Base-by-base conservation (phyloP, 2,797 vertebrate genomes). In the Gambelia wislizenii region DNA sequence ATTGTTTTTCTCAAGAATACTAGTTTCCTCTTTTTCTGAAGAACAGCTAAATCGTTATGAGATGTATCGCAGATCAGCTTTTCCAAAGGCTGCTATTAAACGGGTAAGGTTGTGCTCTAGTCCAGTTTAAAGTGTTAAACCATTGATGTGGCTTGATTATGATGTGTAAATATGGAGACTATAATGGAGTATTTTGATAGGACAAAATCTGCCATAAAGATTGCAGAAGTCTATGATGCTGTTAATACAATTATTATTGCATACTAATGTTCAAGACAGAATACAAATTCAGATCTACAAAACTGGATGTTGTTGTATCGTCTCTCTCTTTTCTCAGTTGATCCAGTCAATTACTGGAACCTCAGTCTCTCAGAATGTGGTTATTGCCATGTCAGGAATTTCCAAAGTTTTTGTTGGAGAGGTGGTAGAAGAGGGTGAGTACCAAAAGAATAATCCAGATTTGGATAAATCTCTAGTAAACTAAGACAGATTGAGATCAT, bases 311-410 rank as follows among this genome's bases (percentile, higher is more conserved):
- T 54, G 18, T 82, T 67, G 89, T 77, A 39, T 56, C 12, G 1
- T 67, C 14, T 89, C 7, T 61, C 61, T 47, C 80, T 0, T 54
- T 56, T 39, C 72, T 64, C 80, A 99, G 99, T 96, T 99, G 76
- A 99, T 99, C 96, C 99, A 99, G 96, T 99, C 99, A 91, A 99
- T 99, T 96, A 99, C 99, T 0, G 99, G 99, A 89, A 99, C 99
- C 33, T 99, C 99, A 0, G 98, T 99, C 91, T 99, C 99, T 80
- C 99, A 99, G 97, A 99, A 99, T n/a, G 99, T 99, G 9, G 98
- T 99, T 22, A 99, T 99, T 1, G 99, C 99, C 67, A 99, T 99
- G 99, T 99, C 99, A 0, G 99, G 99, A 86, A 99, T 99, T 89
- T 96, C 98, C 87, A 99, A 99, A 94, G 99, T 99, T 84, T 99